These are phyloP conservation scores for Erpetoichthys calabaricus DNA, from an alignment of 2,797 vertebrate species.

Conservation along the genomic window DNA sequence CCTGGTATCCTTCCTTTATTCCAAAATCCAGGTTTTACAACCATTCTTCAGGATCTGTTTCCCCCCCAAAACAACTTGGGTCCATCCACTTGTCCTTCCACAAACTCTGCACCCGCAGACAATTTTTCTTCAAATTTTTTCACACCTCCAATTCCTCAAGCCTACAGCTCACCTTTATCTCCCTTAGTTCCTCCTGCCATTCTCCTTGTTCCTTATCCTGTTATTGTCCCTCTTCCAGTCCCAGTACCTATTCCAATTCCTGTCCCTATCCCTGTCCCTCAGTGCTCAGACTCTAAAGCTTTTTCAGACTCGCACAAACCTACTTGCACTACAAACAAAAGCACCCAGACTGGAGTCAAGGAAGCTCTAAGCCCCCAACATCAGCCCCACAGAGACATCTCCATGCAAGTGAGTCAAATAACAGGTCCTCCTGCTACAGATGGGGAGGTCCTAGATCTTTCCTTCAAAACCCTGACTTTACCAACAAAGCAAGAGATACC, in stretches of 20 bases:
- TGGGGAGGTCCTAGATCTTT: conserved; percentile 80
- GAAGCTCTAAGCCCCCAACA: conserved; percentile 53
- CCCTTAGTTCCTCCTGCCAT: conserved; percentile 84
- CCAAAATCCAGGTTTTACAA: conserved; percentile 74
- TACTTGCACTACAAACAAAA: conserved; percentile 60
- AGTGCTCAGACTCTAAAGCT: conserved; percentile 58
- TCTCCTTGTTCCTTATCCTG: conserved; percentile 80
- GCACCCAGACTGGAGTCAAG: conserved; percentile 69
- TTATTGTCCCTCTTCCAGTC: conserved; percentile 85
- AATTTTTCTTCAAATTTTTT: conserved; percentile 35
- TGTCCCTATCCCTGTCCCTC: conserved; percentile 69
- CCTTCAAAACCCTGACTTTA: conserved; percentile 55
- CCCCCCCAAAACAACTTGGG: conserved; percentile 55
- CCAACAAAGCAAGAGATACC: conserved; percentile 48
- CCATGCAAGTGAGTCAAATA: conserved; percentile 46
- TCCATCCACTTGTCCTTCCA: conserved; percentile 56
- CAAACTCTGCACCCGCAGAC: conserved; percentile 42
- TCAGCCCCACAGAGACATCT: conserved; percentile 35
- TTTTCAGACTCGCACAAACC: conserved; percentile 52
- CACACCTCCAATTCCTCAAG: conserved; percentile 45
- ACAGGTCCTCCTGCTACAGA: conserved; percentile 33
- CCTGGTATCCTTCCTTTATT: conserved; percentile 67
- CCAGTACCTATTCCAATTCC: conserved; percentile 85
- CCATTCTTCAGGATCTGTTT: conserved; percentile 86
- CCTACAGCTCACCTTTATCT: conserved; percentile 68